Percentiles rank a stretch among this genome's conserved stretches.
Evolutionary conservation across 1,140 invertebrate species (phyloP).

Genomic region (Hetaerina americana): DNA sequence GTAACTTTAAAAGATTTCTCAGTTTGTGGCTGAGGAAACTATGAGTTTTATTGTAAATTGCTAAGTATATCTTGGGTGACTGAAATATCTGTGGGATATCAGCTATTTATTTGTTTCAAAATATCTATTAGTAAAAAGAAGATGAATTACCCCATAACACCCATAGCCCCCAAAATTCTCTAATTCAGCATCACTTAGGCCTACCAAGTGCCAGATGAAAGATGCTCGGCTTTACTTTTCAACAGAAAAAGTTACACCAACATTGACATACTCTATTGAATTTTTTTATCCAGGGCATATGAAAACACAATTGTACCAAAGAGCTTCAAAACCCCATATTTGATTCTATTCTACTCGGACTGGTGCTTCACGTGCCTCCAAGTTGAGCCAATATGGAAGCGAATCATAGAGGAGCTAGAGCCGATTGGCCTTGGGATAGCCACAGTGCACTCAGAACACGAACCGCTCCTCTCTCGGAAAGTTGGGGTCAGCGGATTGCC

Average conservation of each 20-base stretch:
- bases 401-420: conserved; percentile 70
- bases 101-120: too few relatives aligned
- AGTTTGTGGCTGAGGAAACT: too few relatives aligned
- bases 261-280: background rate
- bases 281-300: conserved; percentile 49
- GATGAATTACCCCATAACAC: too few relatives aligned
- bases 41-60: too few relatives aligned
- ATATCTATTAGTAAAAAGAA: too few relatives aligned
- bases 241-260: conserved; percentile 4
- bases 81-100: too few relatives aligned
- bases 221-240: conserved; percentile 1
- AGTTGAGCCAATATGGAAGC: conserved; percentile 66
- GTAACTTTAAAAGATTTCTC: too few relatives aligned
- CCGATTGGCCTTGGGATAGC: conserved; percentile 52
- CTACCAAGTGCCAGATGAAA: conserved; percentile 2
- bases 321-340: conserved; percentile 60
- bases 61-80: too few relatives aligned
- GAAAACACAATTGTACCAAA: conserved; percentile 75
- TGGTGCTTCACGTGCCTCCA: conserved; percentile 85
- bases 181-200: conserved; percentile 5
- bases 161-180: too few relatives aligned
- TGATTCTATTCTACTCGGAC: conserved; percentile 83
- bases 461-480: conserved; percentile 56
- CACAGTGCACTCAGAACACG: conserved; percentile 73
- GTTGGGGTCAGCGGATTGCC: conserved; percentile 69